Conservation (phyloP, 2,888 invertebrate genomes). For the Rhagonycha lutea region DNA sequence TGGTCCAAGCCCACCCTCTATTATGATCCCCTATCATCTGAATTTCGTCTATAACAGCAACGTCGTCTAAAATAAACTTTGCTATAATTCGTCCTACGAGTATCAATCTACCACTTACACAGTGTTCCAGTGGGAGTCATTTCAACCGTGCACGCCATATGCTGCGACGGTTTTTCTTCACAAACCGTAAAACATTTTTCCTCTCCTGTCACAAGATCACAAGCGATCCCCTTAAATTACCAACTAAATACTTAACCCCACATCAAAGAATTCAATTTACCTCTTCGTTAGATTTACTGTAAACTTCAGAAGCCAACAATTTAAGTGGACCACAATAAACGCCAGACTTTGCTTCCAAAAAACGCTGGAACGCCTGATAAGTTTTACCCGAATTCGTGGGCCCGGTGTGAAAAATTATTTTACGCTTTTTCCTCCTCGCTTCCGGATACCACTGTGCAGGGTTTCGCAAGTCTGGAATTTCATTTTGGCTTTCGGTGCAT, state of each 20-base stretch:
- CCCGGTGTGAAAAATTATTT: constrained; percentile 95
- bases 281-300: constrained; percentile 80
- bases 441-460: constrained; percentile 98
- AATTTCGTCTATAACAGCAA: constrained; percentile 98
- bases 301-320: constrained; percentile 92
- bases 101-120: constrained; percentile 62
- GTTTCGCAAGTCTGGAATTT: constrained; percentile 91
- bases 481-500: constrained; percentile 94
- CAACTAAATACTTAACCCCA: not conserved
- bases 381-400: constrained; percentile 99
- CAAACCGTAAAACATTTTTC: constrained; percentile 79
- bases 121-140: constrained; percentile 86
- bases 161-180: constrained; percentile 73
- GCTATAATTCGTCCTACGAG: not conserved
- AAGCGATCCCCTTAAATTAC: constrained; percentile 83
- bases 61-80: constrained; percentile 72
- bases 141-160: constrained; percentile 97
- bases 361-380: constrained; percentile 90
- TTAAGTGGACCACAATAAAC: constrained; percentile 98
- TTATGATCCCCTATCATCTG: constrained; percentile 91
- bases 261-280: constrained; percentile 57
- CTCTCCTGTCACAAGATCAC: constrained; percentile 97
- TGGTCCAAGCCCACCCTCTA: constrained; percentile 99
- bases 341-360: constrained; percentile 84
- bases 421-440: constrained; percentile 84